A percentile compares a stretch with the other conserved stretches of the same genome.
phyloP scores from a whole-genome alignment of 2,113 vertebrate species.

The Pelusios castaneus region DNA sequence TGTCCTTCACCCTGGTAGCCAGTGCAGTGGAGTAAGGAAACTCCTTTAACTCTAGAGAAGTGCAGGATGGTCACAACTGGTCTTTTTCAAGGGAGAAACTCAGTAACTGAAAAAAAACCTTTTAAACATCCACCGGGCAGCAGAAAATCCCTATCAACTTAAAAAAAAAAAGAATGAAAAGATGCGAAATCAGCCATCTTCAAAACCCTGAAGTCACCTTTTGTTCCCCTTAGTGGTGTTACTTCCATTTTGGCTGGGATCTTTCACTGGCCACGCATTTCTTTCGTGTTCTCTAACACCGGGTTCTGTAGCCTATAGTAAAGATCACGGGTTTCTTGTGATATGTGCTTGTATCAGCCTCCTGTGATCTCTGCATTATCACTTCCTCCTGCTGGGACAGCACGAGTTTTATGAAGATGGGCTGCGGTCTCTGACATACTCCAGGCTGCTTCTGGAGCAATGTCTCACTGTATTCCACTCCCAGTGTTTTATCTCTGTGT shows the following conservation, averaged over 20 bases:
- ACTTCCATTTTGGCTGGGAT: background rate
- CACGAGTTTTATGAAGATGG: background rate
- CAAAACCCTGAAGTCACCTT: background rate
- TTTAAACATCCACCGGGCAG: accelerated
- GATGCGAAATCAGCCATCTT: background rate
- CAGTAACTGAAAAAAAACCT: background rate
- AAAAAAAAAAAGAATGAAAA: background rate
- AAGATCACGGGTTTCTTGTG: background rate
- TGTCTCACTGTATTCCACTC: background rate
- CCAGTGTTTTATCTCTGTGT: background rate
- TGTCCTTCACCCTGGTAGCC: background rate
- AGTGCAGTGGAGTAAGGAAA: background rate
- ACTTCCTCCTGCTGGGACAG: background rate
- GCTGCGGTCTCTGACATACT: background rate
- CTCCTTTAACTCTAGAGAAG: background rate
- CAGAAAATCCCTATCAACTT: accelerated
- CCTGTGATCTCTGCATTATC: background rate
- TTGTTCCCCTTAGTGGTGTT: background rate
- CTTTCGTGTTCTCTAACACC: background rate
- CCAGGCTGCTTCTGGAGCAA: background rate
- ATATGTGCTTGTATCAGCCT: accelerated
- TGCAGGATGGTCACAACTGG: background rate
- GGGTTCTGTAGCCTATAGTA: background rate
- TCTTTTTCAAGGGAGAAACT: background rate
- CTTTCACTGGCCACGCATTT: background rate